Conservation (phyloP, 2,888 invertebrate species). For the Rhamphomyia laevipes region DNA sequence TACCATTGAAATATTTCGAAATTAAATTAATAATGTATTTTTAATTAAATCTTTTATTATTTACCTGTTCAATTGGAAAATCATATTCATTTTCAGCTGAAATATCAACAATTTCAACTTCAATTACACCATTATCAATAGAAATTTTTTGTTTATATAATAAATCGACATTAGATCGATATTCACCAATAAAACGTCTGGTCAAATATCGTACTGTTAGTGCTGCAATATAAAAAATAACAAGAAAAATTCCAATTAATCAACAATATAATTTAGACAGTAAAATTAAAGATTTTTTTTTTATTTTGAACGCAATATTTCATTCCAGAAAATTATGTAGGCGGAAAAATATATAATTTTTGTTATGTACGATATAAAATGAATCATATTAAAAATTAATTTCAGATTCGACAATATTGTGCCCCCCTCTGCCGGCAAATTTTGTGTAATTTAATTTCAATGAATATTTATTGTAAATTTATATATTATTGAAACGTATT, state of each 20-base stretch:
- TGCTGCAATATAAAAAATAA: slow-evolving; percentile 43
- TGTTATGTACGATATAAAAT: too few relatives aligned
- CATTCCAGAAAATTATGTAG: too few relatives aligned
- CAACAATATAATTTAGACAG: neutral
- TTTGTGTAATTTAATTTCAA: too few relatives aligned
- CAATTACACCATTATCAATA: slow-evolving; percentile 53
- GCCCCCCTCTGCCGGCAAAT: too few relatives aligned
- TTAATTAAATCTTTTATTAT: slow-evolving; percentile 2
- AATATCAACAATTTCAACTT: slow-evolving; percentile 69
- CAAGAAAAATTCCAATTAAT: neutral
- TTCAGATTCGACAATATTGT: too few relatives aligned
- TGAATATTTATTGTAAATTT: too few relatives aligned
- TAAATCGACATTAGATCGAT: slow-evolving; percentile 71
- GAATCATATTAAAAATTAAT: too few relatives aligned
- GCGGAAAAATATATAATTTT: too few relatives aligned
- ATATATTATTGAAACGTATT: too few relatives aligned
- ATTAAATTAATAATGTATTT: too few relatives aligned
- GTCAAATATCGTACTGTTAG: slow-evolving; percentile 67
- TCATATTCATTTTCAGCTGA: slow-evolving; percentile 54
- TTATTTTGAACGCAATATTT: too few relatives aligned
- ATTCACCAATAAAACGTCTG: slow-evolving; percentile 67
- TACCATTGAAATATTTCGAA: too few relatives aligned
- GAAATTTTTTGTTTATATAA: slow-evolving; percentile 63
- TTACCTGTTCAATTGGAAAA: slow-evolving; percentile 48
- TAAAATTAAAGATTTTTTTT: neutral